Base-by-base conservation (phyloP, 2,888 invertebrate species). In the Brachynemurus nebulosus region DNA sequence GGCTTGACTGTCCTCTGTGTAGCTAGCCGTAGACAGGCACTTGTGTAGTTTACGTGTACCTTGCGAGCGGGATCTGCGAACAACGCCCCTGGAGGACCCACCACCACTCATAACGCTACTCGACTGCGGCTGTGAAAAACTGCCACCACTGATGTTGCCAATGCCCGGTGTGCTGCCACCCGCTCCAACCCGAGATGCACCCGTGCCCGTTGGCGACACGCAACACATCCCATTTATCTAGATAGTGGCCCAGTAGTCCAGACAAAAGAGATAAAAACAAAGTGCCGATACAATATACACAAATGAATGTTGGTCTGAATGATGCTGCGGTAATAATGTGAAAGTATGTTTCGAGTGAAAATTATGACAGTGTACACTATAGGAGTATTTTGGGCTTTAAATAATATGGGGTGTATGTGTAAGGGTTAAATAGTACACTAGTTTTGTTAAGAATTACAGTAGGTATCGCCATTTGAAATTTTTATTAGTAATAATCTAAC, bases 31-130 rank as follows among this genome's bases (percentile, higher is more conserved):
- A 70, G 85, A 85, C 71, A 85, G 80, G 78, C 86, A 86, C 80
- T 86, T 86, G 78, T 85, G 84, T 71, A 86, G 82, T 75, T 82
- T 83, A 73, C 83, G 81, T 77, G 86, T 89, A 86, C 90, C 91
- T 86, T 91, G 91, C 69, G 86, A 86, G 71, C 88, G 85, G 67
- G 86, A 85, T 66, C 88, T 83, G 66, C 84, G 81, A 58, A 78
- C 79, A 57, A 38, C 67, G 65, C 57, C 70, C 60, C 55, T 53
- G 18, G 42, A 35, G 19, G 35, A 39, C 38, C 48, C 16, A 48
- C 60, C 57, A 49, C 52, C 54, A 48, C 54, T 53, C 47, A 47
- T 49, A 46, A 47, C 46, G 44, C 37, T 45, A 40, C 50, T 52
- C 55, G 52, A 53, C 53, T 48, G 44, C 51, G 52, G 52, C 51